These are phyloP conservation scores for Hippocampus barbouri DNA, from an alignment of 2,113 vertebrate species.

Conservation along the genomic window DNA sequence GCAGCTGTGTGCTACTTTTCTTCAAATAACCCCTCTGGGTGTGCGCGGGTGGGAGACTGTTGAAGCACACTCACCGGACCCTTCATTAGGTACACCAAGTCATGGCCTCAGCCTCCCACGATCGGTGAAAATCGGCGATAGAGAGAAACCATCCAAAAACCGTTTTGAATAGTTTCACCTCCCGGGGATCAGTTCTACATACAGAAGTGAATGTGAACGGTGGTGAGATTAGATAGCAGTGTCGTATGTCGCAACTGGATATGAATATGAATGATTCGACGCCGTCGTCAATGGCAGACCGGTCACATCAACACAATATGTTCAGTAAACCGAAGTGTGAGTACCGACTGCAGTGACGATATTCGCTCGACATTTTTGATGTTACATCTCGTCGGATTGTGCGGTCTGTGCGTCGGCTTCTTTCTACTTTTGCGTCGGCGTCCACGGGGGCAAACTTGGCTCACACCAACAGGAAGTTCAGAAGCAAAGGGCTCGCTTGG, in stretches of 20 bases:
- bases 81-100: neutral
- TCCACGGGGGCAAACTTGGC: slow-evolving; percentile 61
- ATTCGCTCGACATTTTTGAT: too few species aligned
- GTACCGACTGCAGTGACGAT: too few species aligned
- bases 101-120: neutral
- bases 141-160: slow-evolving; percentile 37
- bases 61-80: slow-evolving; percentile 18
- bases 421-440: neutral
- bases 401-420: neutral
- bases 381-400: neutral
- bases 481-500: neutral
- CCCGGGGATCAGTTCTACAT: too few species aligned
- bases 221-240: too few species aligned
- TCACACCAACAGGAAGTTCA: slow-evolving; percentile 62
- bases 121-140: slow-evolving; percentile 12
- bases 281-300: too few species aligned
- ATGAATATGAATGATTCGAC: too few species aligned
- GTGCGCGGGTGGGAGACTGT: slow-evolving; percentile 23
- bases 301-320: too few species aligned
- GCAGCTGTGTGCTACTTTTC: slow-evolving; percentile 22
- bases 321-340: too few species aligned
- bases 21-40: slow-evolving; percentile 39
- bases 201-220: too few species aligned
- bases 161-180: too few species aligned
- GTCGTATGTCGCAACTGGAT: too few species aligned